Base-by-base conservation (phyloP, 2,888 invertebrate genomes). In the Ochropacha duplaris region DNA sequence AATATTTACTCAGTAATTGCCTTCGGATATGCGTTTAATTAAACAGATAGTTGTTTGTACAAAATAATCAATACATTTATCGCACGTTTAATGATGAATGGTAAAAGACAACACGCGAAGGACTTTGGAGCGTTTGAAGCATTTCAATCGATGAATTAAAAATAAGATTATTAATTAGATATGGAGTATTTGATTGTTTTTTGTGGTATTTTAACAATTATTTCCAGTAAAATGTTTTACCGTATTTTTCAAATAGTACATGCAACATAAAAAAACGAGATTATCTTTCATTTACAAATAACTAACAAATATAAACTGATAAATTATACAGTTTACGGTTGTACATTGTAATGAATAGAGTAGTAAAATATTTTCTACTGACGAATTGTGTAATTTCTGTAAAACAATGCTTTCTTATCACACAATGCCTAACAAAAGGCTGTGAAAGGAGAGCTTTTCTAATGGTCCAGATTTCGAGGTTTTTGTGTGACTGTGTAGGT, bases 391-490 rank as follows among this genome's bases (percentile, higher is more conserved):
- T 73, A 74, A 74, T 71, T 73, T 70, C 69, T 69, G 69, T 74
- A 68, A 78, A 80, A 78, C 78, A 82, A 80, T 75, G 73, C 70
- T 71, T 50, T 69, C 74, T 80, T 81, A 78, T 76, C 78, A 71
- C 67, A 72, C 72, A 73, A 72, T 67, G 68, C 68, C 65, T 60
- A 77, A 82, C 78, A 81, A 81, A 78, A 71, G 78, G 58, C 69
- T 61, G 62, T 61, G 65, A 73, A 73, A 69, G 64, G 69, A 65
- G 65, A 68, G 69, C 67, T 70, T 68, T 62, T 66, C 59, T 76
- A 74, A 78, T 74, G 76, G 69, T 69, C 71, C 66, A 76, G 73
- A 77, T 77, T 80, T 79, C 69, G 60, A 77, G 76, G 75, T 81
- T 77, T 78, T 75, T 68, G 69, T 76, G 72, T 34, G 34, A 14